Base-by-base conservation (phyloP, 1,140 invertebrate genomes). In the Atta colombica region DNA sequence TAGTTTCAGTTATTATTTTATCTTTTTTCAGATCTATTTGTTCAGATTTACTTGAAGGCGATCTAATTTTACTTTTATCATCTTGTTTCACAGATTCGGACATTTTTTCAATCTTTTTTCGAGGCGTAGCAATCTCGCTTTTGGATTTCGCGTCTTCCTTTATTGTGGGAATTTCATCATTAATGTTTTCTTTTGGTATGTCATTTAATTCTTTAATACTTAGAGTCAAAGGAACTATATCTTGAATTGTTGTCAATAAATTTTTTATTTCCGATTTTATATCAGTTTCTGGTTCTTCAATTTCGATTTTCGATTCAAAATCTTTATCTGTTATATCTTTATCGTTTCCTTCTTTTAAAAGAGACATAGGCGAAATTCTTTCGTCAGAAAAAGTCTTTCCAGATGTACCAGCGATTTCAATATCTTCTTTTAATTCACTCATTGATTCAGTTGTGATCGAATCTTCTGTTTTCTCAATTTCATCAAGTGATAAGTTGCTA, bases 211-310 rank as follows among this genome's bases (percentile, higher is more conserved):
- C 53, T 45, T 49, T 61, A 45, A 51, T n/a, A 25, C 28, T 49
- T 74, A 49, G 1, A 61, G 51, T 61, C 10, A 45, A 18, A 0
- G 45, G 14, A 75, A 84, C 25, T 21, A 35, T 18, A 51, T 74
- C 68, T 84, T 35, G 69, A 49, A 84, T 84, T 14, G 68, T 21
- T 14, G 69, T 75, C 2, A 84, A 49, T 51, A 39, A 28, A 18
- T 61, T 58, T 49, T 49, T 51, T 35, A 81, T 39, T 10, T 81
- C 65, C 18, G 45, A 49, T 74, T 75, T 84, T 75, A 75, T n/a
- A 35, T 61, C 25, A 31, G 12, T 25, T 49, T 74, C 16, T 18
- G 4, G 3, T 71, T 71, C 39, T 74, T 31, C 80, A 5, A 61
- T 16, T 45, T 55, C n/a, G 8, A 12, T 3, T 63, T 61, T 74